A percentile compares a stretch with the other conserved stretches of the same genome.
Conservation (phyloP, 1,140 invertebrate species). For the Aphidius gifuensis region DNA sequence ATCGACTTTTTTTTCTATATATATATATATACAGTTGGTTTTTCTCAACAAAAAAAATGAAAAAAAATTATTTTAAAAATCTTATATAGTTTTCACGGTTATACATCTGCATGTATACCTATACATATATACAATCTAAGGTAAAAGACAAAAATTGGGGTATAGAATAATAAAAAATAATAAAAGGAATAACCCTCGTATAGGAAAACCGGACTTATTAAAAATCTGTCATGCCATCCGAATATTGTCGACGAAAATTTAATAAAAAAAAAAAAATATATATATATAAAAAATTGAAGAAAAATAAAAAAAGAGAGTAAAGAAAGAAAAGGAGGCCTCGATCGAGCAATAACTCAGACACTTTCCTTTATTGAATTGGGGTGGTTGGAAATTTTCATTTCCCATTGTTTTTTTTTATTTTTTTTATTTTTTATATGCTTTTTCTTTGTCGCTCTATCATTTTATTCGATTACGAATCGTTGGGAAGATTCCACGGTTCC, state of each 20-base stretch:
- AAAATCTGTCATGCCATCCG: constrained; percentile 5
- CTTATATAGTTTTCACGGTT: too few species aligned
- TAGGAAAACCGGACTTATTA: not conserved
- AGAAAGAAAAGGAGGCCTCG: not conserved
- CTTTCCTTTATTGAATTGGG: constrained; percentile 8
- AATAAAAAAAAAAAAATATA: too few species aligned
- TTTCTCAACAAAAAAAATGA: not conserved
- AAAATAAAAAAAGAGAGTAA: too few species aligned
- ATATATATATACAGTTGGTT: not conserved
- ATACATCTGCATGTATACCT: too few species aligned
- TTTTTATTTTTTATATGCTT: constrained; percentile 11
- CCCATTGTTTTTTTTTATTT: constrained; percentile 12
- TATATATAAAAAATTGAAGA: too few species aligned
- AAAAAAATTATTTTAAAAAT: too few species aligned
- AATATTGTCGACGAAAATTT: too few species aligned
- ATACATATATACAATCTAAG: not conserved
- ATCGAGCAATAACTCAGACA: constrained; percentile 9
- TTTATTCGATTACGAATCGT: constrained; percentile 11
- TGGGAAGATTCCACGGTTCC: constrained; percentile 12
- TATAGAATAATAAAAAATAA: too few species aligned
- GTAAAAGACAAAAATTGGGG: not conserved
- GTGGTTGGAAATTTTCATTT: constrained; percentile 12
- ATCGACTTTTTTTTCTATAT: constrained; percentile 34
- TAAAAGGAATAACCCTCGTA: too few species aligned
- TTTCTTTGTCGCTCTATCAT: constrained; percentile 8